phyloP scores from a whole-genome alignment of 2,888 invertebrate genomes.

The Drosophila neutralis region DNA sequence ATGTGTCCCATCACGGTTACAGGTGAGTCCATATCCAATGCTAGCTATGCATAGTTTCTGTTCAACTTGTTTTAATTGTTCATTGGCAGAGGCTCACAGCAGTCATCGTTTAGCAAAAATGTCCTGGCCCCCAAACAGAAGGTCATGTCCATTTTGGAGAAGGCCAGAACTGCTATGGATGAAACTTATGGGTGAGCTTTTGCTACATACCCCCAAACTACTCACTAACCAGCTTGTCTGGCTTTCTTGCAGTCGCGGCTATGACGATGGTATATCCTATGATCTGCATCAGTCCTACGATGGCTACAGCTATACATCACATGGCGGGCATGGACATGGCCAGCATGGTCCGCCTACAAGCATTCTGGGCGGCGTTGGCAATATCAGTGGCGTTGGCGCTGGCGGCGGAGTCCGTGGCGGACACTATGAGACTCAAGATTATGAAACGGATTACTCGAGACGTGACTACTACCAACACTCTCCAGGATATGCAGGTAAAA shows the following conservation, averaged over 20 bases:
- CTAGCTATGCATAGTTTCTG: neutral
- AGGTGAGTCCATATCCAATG: constrained; percentile 55
- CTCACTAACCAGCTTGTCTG: neutral
- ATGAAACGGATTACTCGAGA: constrained; percentile 83
- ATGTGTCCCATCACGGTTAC: constrained; percentile 77
- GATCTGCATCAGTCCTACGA: constrained; percentile 83
- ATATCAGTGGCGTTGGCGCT: constrained; percentile 54
- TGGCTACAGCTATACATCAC: constrained; percentile 78
- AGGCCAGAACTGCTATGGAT: constrained; percentile 93
- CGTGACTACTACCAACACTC: constrained; percentile 85
- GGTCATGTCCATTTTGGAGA: constrained; percentile 93
- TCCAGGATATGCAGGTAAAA: constrained; percentile 82
- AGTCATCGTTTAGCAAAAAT: constrained; percentile 85
- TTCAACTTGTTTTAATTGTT: neutral
- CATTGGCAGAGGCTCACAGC: constrained; percentile 64
- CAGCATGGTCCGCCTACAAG: constrained; percentile 73
- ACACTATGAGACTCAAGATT: constrained; percentile 83
- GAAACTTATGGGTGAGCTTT: constrained; percentile 88
- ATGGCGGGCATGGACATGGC: constrained; percentile 66
- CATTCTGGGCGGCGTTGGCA: constrained; percentile 66
- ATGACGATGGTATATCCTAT: constrained; percentile 83
- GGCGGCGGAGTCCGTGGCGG: constrained; percentile 54
- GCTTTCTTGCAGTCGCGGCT: constrained; percentile 74
- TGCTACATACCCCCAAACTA: neutral
- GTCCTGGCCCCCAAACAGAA: constrained; percentile 90